Evolutionary conservation across 2,113 vertebrate genomes (phyloP), one percentile per base, ranked within the genome.

Genomic region (Corvus cornix): DNA sequence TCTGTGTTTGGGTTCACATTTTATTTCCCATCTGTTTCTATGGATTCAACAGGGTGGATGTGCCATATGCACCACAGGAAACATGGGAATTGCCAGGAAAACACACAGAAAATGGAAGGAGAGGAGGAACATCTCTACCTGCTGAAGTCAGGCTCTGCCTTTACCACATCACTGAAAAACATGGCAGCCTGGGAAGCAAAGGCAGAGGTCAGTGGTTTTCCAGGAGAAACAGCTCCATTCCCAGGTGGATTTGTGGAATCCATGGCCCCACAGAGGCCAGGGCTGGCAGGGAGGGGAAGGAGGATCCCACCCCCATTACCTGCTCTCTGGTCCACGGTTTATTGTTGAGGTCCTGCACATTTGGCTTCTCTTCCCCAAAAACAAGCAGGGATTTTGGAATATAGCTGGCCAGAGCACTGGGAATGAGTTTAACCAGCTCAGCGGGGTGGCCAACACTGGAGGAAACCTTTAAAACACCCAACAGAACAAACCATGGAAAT

Each of bases 301-400:
- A 84, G 76, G 33, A 67, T 19, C 60, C 17, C 37, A 64, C 2
- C 10, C 1, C 16, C 15, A 8, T 89, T 80, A 98, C 97, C 95
- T 98, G 97, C 5, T 96, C 95, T 60, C 6, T 70, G 28, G 22
- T 96, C 97, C 97, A 98, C 0, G 2, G 23, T 74, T 96, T 97
- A 1, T 21, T 21, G 60, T 97, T 97, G 90, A 98, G 91, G 30
- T 98, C 96, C 55, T 94, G 27, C 26, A 98, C 7, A 5, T 13
- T 77, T 17, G 96, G 96, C 60, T 74, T 82, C 43, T 95, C 70
- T 4, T 91, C 81, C 53, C 80, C 94, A 66, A 91, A 97, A 78
- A 91, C 82, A 13, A 97, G 94, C 62, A 92, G 41, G 12, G 88
- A 76, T 75, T 90, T 96, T 1, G 97, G 97, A 49, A 97, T 75